Evolutionary conservation across 2,113 vertebrate species (phyloP).

Genomic region (Aspidoscelis tigris): DNA sequence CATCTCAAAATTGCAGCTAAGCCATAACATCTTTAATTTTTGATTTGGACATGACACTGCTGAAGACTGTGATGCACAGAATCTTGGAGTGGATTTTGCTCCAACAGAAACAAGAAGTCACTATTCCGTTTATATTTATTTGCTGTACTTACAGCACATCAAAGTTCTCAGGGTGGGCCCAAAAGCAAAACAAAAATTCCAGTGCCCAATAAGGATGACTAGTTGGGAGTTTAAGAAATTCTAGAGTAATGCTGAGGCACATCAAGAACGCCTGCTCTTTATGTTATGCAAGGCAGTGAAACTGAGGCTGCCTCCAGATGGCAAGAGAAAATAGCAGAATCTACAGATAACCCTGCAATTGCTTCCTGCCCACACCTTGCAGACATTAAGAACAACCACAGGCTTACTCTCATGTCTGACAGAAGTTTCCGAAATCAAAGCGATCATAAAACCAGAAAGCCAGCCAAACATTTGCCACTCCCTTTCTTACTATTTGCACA

Average conservation of each 20-base stretch:
- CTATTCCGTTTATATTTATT: neutral
- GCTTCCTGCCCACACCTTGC: too few relatives aligned
- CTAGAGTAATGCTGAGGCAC: constrained; percentile 68
- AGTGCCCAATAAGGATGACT: neutral
- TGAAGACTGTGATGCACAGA: constrained; percentile 51
- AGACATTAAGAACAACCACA: too few relatives aligned
- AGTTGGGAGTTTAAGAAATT: constrained; percentile 63
- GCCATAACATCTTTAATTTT: constrained; percentile 38
- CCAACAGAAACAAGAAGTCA: constrained; percentile 51
- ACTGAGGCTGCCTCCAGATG: constrained; percentile 23
- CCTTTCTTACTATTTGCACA: too few relatives aligned
- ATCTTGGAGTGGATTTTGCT: constrained; percentile 47
- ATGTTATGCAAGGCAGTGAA: constrained; percentile 65
- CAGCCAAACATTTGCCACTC: too few relatives aligned
- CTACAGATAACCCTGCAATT: too few relatives aligned
- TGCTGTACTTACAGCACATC: too few relatives aligned
- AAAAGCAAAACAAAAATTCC: too few relatives aligned
- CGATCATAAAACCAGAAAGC: too few relatives aligned
- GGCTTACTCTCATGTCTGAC: too few relatives aligned
- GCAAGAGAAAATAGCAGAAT: too few relatives aligned
- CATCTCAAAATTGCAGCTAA: constrained; percentile 52
- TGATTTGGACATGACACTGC: constrained; percentile 35
- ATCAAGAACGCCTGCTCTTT: constrained; percentile 67
- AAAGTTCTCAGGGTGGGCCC: too few relatives aligned
- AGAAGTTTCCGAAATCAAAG: too few relatives aligned